Conservation (phyloP, 2,888 invertebrate species). For the Drosophila mayaguana region DNA sequence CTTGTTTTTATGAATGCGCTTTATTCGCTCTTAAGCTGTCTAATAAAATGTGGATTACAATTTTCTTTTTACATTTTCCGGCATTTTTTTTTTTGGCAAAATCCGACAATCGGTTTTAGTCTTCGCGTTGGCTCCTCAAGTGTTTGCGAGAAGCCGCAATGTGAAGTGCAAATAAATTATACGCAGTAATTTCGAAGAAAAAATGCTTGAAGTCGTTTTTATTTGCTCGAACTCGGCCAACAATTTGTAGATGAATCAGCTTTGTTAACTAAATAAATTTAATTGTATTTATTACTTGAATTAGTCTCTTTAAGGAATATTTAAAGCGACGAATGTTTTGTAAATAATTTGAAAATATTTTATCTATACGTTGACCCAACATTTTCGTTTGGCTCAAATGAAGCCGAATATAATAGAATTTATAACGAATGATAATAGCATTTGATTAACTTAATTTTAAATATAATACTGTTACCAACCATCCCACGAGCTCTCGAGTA, state of each 20-base stretch:
- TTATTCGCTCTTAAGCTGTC: constrained; percentile 43
- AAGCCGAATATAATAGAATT: not conserved
- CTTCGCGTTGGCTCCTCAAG: constrained; percentile 30
- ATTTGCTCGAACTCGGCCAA: constrained; percentile 19
- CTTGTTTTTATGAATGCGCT: constrained; percentile 50
- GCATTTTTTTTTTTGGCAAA: constrained; percentile 19
- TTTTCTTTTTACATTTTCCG: not conserved
- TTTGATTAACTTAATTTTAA: not conserved
- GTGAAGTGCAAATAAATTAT: constrained; percentile 73
- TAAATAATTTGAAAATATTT: too few relatives aligned
- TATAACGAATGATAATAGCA: not conserved
- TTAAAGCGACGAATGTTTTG: too few relatives aligned
- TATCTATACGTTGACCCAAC: not conserved
- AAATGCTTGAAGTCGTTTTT: constrained; percentile 49
- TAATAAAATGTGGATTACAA: constrained; percentile 38
- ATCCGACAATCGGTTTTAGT: not conserved
- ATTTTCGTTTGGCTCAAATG: not conserved
- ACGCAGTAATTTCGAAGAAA: constrained; percentile 50
- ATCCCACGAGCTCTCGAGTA: not conserved
- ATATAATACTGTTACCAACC: not conserved
- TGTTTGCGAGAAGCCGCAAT: constrained; percentile 48
- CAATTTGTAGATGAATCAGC: not conserved
- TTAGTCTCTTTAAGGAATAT: too few relatives aligned
- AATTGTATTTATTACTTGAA: not conserved
- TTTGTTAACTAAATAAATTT: not conserved